A percentile compares a stretch with the other conserved stretches of the same genome.
Evolutionary conservation across 2,113 vertebrate genomes (phyloP).

Genomic region (Anhinga anhinga): DNA sequence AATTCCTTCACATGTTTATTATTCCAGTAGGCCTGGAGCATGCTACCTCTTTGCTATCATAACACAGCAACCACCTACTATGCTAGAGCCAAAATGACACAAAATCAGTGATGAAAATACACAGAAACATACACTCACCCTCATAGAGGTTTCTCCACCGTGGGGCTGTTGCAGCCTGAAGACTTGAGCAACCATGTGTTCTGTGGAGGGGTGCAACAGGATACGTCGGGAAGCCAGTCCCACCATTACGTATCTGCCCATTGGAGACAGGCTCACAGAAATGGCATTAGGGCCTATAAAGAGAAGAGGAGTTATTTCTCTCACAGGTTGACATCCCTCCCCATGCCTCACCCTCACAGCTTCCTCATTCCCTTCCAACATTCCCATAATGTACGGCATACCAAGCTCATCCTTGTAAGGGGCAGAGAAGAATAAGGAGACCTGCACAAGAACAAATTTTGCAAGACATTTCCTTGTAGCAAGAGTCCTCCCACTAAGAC

Average conservation of each 20-base stretch:
- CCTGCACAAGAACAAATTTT: neutral
- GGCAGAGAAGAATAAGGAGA: neutral
- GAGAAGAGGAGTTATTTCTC: neutral
- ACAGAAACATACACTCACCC: slow-evolving; percentile 77
- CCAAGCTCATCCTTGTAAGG: neutral
- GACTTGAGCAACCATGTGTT: slow-evolving; percentile 99
- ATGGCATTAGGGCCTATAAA: slow-evolving; percentile 92
- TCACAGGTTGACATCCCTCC: neutral
- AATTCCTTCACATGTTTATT: neutral
- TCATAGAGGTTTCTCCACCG: slow-evolving; percentile 96
- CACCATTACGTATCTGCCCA: slow-evolving; percentile 98
- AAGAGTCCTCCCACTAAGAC: neutral
- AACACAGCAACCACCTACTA: neutral
- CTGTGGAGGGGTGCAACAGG: slow-evolving; percentile 94
- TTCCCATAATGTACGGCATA: neutral
- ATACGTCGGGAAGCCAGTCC: slow-evolving; percentile 95
- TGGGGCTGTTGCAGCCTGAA: slow-evolving; percentile 98
- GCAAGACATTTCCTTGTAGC: neutral
- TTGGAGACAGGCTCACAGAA: slow-evolving; percentile 95
- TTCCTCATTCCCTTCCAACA: neutral
- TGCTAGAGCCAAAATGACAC: neutral
- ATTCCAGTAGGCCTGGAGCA: neutral
- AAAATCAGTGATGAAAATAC: neutral
- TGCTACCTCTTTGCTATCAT: neutral
- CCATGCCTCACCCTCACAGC: neutral